phyloP scores from a whole-genome alignment of 2,113 vertebrate genomes.

The Oenanthe melanoleuca region DNA sequence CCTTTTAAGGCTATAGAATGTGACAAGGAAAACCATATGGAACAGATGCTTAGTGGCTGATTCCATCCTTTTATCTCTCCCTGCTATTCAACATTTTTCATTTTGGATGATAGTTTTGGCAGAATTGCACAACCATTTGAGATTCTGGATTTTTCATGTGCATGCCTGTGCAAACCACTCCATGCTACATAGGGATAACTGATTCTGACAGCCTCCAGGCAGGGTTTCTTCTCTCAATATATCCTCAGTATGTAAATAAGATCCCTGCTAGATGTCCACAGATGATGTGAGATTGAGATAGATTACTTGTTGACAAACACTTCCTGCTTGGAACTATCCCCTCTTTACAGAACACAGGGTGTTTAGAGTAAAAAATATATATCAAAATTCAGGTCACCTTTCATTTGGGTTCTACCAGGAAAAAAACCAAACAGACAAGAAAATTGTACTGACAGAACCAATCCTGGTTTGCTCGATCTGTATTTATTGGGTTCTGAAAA shows the following conservation, averaged over 20 bases:
- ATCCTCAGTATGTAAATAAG: background rate
- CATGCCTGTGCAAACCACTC: background rate
- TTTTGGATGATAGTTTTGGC: background rate
- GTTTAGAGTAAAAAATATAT: background rate
- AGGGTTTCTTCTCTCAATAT: background rate
- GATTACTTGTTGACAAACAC: background rate
- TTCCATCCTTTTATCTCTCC: background rate
- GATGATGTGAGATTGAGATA: background rate
- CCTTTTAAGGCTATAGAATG: background rate
- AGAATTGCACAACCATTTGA: background rate
- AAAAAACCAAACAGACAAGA: background rate
- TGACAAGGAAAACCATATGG: background rate
- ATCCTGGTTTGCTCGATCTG: background rate
- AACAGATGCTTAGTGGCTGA: background rate
- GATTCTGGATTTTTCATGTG: background rate
- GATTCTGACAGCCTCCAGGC: background rate
- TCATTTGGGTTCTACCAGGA: background rate
- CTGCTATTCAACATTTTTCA: background rate
- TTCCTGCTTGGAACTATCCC: background rate
- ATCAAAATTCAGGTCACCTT: background rate
- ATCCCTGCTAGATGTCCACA: background rate
- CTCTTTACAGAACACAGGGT: background rate
- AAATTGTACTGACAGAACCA: background rate
- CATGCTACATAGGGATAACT: background rate
- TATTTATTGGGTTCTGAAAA: conserved; percentile 13